These are phyloP conservation scores for Drosophila hydei DNA, from an alignment of 1,140 invertebrate species.

Conservation along the genomic window DNA sequence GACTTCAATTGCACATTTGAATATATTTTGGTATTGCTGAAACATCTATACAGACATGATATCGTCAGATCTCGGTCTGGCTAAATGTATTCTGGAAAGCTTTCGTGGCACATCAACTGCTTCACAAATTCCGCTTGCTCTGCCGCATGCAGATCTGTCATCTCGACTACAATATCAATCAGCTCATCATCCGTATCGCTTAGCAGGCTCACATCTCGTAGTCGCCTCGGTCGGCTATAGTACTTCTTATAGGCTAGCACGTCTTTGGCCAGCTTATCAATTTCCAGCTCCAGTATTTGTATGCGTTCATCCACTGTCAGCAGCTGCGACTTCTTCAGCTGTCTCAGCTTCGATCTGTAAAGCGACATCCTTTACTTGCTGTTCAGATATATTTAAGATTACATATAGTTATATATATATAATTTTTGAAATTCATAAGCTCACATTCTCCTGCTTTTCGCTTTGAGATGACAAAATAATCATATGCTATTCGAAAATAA, in stretches of 20 bases:
- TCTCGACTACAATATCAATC: not conserved
- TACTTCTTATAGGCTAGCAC: not conserved
- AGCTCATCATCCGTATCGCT: not conserved
- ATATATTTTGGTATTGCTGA: too few species aligned
- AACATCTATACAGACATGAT: too few species aligned
- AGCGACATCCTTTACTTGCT: not conserved
- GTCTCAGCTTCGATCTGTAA: not conserved
- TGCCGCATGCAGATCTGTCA: not conserved
- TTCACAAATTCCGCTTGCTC: not conserved
- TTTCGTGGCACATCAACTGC: not conserved
- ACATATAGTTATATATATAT: too few species aligned
- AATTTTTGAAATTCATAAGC: not conserved
- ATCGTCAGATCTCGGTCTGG: not conserved
- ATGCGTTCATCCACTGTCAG: slow-evolving; percentile 1
- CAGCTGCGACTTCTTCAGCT: not conserved
- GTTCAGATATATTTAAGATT: not conserved
- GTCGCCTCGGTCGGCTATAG: not conserved
- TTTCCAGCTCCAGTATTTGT: not conserved
- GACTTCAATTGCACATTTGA: too few species aligned
- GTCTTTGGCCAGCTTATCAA: not conserved
- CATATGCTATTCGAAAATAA: too few species aligned
- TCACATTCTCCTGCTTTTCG: not conserved
- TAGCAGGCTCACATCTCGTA: not conserved
- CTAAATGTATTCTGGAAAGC: not conserved
- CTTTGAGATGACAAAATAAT: too few species aligned